Evolutionary conservation across 2,113 vertebrate genomes (phyloP).

Genomic region (Alethe castanea): DNA sequence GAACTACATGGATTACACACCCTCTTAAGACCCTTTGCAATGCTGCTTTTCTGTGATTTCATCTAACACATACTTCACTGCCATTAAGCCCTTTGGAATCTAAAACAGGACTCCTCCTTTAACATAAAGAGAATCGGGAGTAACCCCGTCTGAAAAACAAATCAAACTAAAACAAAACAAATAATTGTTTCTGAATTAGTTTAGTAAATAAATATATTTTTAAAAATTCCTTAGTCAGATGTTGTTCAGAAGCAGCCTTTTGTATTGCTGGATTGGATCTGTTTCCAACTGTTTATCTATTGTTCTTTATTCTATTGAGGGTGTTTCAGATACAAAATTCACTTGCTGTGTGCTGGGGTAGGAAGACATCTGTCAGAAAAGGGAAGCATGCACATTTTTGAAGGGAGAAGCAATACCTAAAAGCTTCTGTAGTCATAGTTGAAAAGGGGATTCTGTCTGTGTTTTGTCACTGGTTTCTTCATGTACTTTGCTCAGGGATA

Average conservation of each 20-base stretch:
- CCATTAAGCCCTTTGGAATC: not conserved
- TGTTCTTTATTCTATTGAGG: not conserved
- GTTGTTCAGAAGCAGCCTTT: not conserved
- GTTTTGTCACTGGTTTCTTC: not conserved
- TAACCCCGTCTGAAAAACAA: not conserved
- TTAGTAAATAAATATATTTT: not conserved
- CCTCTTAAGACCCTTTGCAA: not conserved
- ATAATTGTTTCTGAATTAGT: not conserved
- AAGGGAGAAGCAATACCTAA: not conserved
- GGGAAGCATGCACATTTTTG: not conserved
- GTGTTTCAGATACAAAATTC: not conserved
- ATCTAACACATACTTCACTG: not conserved
- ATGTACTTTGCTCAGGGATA: not conserved
- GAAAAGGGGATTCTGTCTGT: not conserved
- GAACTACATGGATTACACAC: not conserved
- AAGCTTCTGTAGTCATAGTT: not conserved
- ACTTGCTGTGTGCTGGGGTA: not conserved
- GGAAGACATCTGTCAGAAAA: not conserved
- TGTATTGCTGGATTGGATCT: not conserved
- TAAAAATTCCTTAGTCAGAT: not conserved
- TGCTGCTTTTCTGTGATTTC: not conserved
- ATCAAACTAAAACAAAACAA: not conserved
- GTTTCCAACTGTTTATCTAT: not conserved
- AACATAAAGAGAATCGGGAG: not conserved
- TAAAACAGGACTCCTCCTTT: not conserved